Conservation (phyloP, 2,888 invertebrate species). For the Oligia latruncula region DNA sequence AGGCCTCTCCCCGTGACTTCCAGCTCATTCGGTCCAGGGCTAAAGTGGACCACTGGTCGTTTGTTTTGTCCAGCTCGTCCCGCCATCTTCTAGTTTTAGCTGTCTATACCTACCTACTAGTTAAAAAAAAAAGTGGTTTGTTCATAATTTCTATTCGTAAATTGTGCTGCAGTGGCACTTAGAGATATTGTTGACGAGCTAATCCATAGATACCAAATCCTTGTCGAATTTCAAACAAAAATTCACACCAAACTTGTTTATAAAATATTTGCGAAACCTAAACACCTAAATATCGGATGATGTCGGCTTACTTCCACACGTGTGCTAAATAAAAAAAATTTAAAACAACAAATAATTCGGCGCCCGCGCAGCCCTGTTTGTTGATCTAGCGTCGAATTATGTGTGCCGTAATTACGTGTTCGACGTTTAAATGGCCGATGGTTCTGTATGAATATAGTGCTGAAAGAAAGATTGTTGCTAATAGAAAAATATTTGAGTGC, state of each 20-base stretch:
- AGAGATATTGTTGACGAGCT: background rate
- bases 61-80: too few relatives aligned
- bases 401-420: slow-evolving; percentile 72
- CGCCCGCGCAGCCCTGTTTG: slow-evolving; percentile 75
- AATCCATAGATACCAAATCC: background rate
- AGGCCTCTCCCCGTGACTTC: too few relatives aligned
- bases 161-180: background rate
- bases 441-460: slow-evolving; percentile 59
- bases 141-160: background rate
- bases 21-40: too few relatives aligned
- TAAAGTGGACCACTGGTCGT: too few relatives aligned
- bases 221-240: slow-evolving; percentile 10
- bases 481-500: slow-evolving; percentile 43
- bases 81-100: too few relatives aligned
- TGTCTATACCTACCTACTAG: too few relatives aligned
- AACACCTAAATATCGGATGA: slow-evolving; percentile 54
- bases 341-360: slow-evolving; percentile 76
- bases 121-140: background rate
- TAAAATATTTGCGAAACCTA: slow-evolving; percentile 51
- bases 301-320: slow-evolving; percentile 66
- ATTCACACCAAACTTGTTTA: slow-evolving; percentile 40
- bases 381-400: slow-evolving; percentile 79
- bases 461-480: slow-evolving; percentile 39
- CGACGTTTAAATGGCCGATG: slow-evolving; percentile 45
- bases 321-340: slow-evolving; percentile 77